Base-by-base conservation (phyloP, 2,888 invertebrate genomes). In the Eurytoma californica region DNA sequence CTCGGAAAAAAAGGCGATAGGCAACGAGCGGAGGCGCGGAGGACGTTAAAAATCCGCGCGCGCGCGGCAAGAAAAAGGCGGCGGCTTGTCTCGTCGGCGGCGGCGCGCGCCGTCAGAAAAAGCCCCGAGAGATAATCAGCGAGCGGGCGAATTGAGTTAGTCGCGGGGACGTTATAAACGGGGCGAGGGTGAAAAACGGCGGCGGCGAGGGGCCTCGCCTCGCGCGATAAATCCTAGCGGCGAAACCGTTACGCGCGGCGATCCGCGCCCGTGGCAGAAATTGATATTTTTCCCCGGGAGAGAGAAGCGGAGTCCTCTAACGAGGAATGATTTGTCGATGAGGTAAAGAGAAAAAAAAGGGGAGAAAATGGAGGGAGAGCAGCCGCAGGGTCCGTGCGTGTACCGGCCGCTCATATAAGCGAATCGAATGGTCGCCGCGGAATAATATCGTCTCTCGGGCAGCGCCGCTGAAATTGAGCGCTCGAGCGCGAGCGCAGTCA, bases 321-420 rank as follows among this genome's bases (percentile, higher is more conserved):
- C 86, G 86, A 86, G 86, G 82, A 84, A 86, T 87, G 86, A 87
- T 87, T 87, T 86, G 87, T 87, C 84, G 86, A 73, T 24, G 39
- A 24, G 72, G n/a, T 13, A 47, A 57, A 65, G 66, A 72, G 63
- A 28, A 53, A 65, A 16, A 47, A 20, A n/a, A 55, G 18, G 12
- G 39, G 2, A 28, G 13, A 0, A n/a, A n/a, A n/a, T n/a, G 55
- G 12, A 39, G 39, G 39, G 63, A n/a, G 63, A 30, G 39, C 39
- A 63, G 63, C 39, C 63, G 63, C 63, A 39, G 63, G 63, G 39
- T 9, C 47, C 12, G n/a, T 39, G 39, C 3, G 39, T 39, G 39
- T 39, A 7, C 39, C 39, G 39, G 39, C 39, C 39, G n/a, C 3
- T 53, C 53, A 30, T 24, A 24, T 24, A 61, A 14, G 61, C 14